Evolutionary conservation across 2,888 invertebrate genomes (phyloP).

Genomic region (Trachelus iudaicus): DNA sequence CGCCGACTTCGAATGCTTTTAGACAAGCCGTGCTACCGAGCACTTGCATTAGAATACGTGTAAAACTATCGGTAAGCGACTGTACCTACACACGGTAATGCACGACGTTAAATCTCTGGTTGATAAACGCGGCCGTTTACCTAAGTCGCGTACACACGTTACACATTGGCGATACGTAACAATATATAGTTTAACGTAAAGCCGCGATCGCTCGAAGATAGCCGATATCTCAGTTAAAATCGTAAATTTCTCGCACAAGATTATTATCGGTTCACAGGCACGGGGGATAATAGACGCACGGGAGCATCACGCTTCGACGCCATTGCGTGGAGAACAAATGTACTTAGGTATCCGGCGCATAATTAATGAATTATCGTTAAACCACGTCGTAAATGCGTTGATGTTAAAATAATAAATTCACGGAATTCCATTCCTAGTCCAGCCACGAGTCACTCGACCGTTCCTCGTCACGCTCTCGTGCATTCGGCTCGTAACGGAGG

Average conservation of each 20-base stretch:
- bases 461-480: constrained; percentile 26
- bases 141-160: not conserved
- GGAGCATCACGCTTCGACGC: not conserved
- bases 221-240: not conserved
- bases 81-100: not conserved
- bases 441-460: constrained; percentile 5
- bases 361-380: constrained; percentile 21
- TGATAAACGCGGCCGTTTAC: not conserved
- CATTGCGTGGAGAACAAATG: constrained; percentile 6
- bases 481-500: not conserved
- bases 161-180: not conserved
- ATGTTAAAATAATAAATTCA: constrained; percentile 24
- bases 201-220: not conserved
- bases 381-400: not conserved
- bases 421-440: constrained; percentile 13
- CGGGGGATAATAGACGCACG: not conserved
- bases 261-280: not conserved
- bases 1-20: constrained; percentile 19
- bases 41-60: not conserved
- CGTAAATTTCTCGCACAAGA: not conserved
- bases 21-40: not conserved
- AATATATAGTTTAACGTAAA: not conserved
- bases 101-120: not conserved
- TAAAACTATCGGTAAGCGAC: not conserved
- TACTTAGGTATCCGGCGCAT: not conserved